Evolutionary conservation across 2,797 vertebrate species (phyloP).

Genomic region (Pithecia hirsuta): DNA sequence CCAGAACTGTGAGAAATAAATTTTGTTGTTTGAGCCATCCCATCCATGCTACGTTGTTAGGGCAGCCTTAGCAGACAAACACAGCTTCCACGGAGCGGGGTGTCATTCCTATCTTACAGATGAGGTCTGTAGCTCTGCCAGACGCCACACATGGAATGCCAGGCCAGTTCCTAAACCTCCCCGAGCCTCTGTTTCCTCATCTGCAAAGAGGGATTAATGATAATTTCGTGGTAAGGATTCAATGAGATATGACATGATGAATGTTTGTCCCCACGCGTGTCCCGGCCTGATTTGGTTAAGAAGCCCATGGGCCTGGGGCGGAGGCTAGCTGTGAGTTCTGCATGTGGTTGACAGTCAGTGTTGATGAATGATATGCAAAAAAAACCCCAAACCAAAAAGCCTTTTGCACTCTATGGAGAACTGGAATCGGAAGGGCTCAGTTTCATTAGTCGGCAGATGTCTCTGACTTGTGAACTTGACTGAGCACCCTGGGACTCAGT

Average conservation of each 20-base stretch:
- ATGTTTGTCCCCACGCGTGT: not conserved
- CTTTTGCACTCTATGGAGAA: not conserved
- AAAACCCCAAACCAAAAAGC: not conserved
- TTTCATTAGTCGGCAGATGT: not conserved
- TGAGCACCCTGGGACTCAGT: not conserved
- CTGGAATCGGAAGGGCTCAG: not conserved
- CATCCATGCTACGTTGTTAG: accelerated
- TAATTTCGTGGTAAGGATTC: not conserved
- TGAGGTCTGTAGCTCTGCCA: not conserved
- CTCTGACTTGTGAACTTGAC: not conserved
- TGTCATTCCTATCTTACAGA: not conserved
- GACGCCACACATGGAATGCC: not conserved
- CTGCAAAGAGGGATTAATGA: not conserved
- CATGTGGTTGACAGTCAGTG: not conserved
- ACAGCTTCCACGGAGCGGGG: not conserved
- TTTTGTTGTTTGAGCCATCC: not conserved
- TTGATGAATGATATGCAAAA: not conserved
- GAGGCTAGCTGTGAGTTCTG: not conserved
- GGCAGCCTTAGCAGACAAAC: not conserved
- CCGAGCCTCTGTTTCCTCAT: not conserved
- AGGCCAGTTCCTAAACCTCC: not conserved
- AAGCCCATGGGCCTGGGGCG: not conserved
- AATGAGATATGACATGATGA: not conserved
- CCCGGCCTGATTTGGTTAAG: not conserved
- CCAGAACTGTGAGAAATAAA: not conserved